A percentile compares a stretch with the other conserved stretches of the same genome.
phyloP scores from a whole-genome alignment of 2,888 invertebrate species.

The Meta bourneti region DNA sequence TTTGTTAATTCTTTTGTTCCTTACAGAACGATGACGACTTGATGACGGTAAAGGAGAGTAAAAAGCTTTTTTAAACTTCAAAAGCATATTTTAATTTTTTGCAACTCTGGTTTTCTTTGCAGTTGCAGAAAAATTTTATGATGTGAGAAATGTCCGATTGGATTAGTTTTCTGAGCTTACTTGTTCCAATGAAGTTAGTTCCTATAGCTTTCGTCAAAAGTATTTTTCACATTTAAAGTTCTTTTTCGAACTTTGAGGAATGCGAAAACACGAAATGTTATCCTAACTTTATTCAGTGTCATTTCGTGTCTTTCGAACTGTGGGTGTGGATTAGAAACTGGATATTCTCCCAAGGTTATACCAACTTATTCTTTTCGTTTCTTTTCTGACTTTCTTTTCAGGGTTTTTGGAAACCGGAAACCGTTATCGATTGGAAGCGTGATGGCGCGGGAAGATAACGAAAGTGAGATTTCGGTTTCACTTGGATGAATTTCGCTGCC shows the following conservation, averaged over 20 bases:
- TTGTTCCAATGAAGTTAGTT: not conserved
- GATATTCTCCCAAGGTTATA: not conserved
- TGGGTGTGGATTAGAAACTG: not conserved
- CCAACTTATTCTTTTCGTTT: not conserved
- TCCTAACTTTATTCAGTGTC: not conserved
- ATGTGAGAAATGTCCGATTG: not conserved
- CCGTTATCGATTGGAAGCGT: slow-evolving; percentile 51
- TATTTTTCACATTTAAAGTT: not conserved
- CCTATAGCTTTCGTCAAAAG: not conserved
- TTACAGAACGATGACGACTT: not conserved
- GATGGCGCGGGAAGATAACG: slow-evolving; percentile 60
- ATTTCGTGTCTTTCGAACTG: not conserved
- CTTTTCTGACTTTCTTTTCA: not conserved
- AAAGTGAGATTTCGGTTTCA: slow-evolving; percentile 41
- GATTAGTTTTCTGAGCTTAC: not conserved
- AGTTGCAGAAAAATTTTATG: not conserved
- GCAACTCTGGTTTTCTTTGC: not conserved
- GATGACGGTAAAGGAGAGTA: not conserved
- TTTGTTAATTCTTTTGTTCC: not conserved
- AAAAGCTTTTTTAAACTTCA: not conserved
- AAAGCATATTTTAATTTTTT: not conserved
- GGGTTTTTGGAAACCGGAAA: slow-evolving; percentile 42
- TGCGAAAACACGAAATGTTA: not conserved
- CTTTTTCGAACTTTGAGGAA: not conserved
- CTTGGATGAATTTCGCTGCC: slow-evolving; percentile 16